Conservation (phyloP, 2,797 vertebrate species). For the Aldrovandia affinis region DNA sequence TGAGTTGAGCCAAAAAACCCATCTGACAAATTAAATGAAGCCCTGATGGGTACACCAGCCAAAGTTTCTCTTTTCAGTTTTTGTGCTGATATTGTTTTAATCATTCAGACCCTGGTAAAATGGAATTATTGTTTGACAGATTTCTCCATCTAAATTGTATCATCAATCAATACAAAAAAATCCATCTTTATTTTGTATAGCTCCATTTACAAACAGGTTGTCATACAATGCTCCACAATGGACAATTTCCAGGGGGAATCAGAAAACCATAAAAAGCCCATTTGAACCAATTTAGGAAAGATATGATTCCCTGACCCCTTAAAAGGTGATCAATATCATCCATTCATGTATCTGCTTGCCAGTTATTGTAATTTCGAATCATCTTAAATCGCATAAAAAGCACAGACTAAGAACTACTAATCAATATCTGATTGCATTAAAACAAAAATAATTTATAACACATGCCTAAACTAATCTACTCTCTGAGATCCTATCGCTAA, state of each 20-base stretch:
- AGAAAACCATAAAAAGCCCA: neutral
- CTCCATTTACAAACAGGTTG: neutral
- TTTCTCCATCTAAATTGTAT: neutral
- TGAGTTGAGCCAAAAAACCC: neutral
- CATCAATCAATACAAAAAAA: too few species aligned
- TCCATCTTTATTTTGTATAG: neutral
- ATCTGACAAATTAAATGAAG: slow-evolving; percentile 3
- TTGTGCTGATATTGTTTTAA: neutral
- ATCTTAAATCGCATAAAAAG: neutral
- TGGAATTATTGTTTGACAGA: neutral
- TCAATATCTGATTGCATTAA: neutral
- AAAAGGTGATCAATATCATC: neutral
- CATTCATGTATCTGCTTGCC: neutral
- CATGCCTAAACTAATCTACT: neutral
- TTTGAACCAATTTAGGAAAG: neutral
- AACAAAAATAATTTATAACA: neutral
- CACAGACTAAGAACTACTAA: neutral
- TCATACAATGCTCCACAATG: too few species aligned
- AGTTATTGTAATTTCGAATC: neutral
- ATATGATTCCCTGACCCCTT: neutral
- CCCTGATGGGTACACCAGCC: neutral
- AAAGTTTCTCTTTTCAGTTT: neutral
- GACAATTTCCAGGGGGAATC: neutral
- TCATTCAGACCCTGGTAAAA: neutral
- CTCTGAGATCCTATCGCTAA: too few species aligned